Percentiles rank a stretch among this genome's conserved stretches.
phyloP scores from a whole-genome alignment of 2,888 invertebrate species.

The Drosophila villosipedis region DNA sequence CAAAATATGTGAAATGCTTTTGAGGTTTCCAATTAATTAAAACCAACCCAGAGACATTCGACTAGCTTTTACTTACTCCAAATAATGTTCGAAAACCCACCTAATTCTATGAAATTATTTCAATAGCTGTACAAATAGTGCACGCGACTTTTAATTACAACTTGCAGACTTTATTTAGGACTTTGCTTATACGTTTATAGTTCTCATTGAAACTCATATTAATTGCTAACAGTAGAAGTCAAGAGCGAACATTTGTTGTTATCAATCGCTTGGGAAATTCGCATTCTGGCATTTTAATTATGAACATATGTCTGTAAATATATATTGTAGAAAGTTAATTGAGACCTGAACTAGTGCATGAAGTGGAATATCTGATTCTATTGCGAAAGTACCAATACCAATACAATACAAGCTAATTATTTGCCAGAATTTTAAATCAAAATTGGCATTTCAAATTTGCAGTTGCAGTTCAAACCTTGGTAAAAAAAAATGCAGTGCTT shows the following conservation, averaged over 20 bases:
- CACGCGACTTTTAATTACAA: constrained; percentile 57
- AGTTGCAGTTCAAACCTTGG: rapidly evolving
- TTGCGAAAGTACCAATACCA: neutral
- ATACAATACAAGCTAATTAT: neutral
- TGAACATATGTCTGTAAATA: constrained; percentile 4
- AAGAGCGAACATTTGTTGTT: constrained; percentile 21
- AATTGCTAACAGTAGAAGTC: constrained; percentile 22
- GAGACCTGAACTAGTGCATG: neutral
- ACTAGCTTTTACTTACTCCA: neutral
- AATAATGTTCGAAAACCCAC: constrained; percentile 12
- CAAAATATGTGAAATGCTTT: constrained; percentile 57
- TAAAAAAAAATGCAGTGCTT: neutral
- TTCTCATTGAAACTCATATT: constrained; percentile 6
- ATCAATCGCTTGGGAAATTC: constrained; percentile 43
- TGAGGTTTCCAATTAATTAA: constrained; percentile 69
- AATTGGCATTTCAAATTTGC: neutral
- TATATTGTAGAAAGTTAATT: neutral
- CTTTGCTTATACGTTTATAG: neutral
- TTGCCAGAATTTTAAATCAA: neutral
- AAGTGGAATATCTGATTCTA: neutral
- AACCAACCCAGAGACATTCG: constrained; percentile 24
- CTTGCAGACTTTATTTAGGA: neutral
- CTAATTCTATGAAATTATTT: constrained; percentile 58
- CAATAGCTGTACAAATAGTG: constrained; percentile 26
- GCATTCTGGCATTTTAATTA: constrained; percentile 38